Evolutionary conservation across 2,888 invertebrate genomes (phyloP).

Genomic region (Amblyjoppa fuscipennis): DNA sequence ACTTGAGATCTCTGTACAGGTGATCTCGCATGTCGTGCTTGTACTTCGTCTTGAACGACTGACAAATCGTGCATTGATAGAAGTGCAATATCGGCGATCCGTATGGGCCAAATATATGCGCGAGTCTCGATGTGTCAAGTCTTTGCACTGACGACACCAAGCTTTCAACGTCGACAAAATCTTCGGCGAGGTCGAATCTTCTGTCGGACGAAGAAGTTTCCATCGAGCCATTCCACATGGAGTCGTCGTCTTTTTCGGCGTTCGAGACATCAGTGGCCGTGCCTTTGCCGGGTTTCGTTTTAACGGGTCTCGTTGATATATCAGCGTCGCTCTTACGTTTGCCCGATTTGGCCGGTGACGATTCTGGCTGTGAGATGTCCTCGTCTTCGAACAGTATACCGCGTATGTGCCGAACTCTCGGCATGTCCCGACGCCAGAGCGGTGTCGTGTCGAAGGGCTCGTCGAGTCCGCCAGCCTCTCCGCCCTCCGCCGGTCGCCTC

Average conservation of each 20-base stretch:
- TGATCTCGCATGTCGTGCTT: slow-evolving; percentile 89
- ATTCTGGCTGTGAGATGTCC: slow-evolving; percentile 80
- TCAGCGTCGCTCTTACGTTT: slow-evolving; percentile 77
- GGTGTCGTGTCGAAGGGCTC: slow-evolving; percentile 87
- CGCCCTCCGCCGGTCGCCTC: slow-evolving; percentile 75
- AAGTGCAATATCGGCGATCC: slow-evolving; percentile 87
- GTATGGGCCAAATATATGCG: slow-evolving; percentile 79
- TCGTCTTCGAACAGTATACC: slow-evolving; percentile 88
- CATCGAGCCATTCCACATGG: slow-evolving; percentile 29
- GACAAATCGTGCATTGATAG: slow-evolving; percentile 89
- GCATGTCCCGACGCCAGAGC: slow-evolving; percentile 88
- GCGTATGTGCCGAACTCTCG: slow-evolving; percentile 87
- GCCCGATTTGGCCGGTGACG: slow-evolving; percentile 68
- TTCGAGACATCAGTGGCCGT: slow-evolving; percentile 70
- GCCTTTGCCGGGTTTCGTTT: slow-evolving; percentile 74
- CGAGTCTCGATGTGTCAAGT: slow-evolving; percentile 46
- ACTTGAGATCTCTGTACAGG: slow-evolving; percentile 89
- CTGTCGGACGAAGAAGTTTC: slow-evolving; percentile 46
- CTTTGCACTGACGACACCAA: slow-evolving; percentile 8
- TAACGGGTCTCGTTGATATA: slow-evolving; percentile 69
- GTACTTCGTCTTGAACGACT: slow-evolving; percentile 87
- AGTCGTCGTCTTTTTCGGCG: slow-evolving; percentile 37
- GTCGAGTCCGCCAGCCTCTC: slow-evolving; percentile 74
- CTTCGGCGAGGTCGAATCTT: slow-evolving; percentile 32
- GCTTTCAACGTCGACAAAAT: slow-evolving; percentile 29